Base-by-base conservation (phyloP, 2,888 invertebrate species). In the Pseudococcus jackbeardsleyi region DNA sequence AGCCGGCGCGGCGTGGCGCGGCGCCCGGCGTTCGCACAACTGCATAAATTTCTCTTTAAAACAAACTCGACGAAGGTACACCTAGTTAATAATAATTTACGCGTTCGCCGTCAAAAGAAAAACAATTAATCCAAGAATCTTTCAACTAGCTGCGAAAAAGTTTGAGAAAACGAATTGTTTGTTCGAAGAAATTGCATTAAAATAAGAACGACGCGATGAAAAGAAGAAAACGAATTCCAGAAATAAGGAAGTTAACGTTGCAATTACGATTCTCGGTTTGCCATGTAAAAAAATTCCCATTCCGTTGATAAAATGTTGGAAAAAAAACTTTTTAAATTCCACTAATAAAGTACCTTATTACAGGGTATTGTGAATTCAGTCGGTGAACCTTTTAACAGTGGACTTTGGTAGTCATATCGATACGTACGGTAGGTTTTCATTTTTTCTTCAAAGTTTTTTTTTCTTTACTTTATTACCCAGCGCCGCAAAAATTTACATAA, bases 191-290 rank as follows among this genome's bases (percentile, higher is more conserved):
- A 79, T 79, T 79, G 79, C 79, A 79, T 79, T 79, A 79, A 42
- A 79, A 79, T 79, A 79, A 79, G 39, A 79, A 39, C 22, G 19
- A 79, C 42, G 42, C 39, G 79, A 39, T 39, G 79, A 42, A 79
- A 79, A 79, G 42, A 79, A 39, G 15, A 39, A 42, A 42, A 79
- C 79, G 79, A 79, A 79, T 79, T 79, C 42, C 42, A 42, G 42
- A 79, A 79, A 79, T 79, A 79, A 79, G 79, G 79, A 79, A 79
- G 79, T 79, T 79, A 79, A 79, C 79, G 79, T 79, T 79, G 79
- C 79, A 79, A 79, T 79, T 79, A 79, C 79, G n/a, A 79, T 79
- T 79, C 79, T 79, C 79, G 79, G 79, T 79, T 79, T 42, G 68
- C 79, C 42, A 79, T 79, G 42, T 79, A 79, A 79, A 79, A 79